Evolutionary conservation across 2,888 invertebrate genomes (phyloP).

Genomic region (Fabriciana adippe): DNA sequence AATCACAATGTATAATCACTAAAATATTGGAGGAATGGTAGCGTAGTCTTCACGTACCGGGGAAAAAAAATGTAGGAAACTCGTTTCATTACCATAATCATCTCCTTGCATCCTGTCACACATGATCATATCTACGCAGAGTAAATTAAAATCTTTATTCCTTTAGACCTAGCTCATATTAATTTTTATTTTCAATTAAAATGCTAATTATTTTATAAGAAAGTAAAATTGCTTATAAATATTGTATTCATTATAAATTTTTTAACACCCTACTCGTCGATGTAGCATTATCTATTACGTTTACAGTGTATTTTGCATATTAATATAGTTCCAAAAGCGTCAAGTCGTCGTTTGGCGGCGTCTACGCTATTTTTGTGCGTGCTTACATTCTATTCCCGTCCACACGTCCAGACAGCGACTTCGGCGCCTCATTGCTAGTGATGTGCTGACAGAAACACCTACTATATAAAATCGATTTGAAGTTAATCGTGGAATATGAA

Average conservation of each 20-base stretch:
- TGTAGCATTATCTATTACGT: neutral
- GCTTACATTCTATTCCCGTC: slow-evolving; percentile 44
- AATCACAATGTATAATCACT: too few relatives aligned
- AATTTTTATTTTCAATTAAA: slow-evolving; percentile 10
- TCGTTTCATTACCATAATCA: slow-evolving; percentile 23
- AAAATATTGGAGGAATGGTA: slow-evolving; percentile 3
- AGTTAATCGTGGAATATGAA: neutral
- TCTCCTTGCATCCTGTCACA: slow-evolving; percentile 28
- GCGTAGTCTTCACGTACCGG: slow-evolving; percentile 7
- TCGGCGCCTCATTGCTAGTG: slow-evolving; percentile 40
- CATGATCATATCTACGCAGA: slow-evolving; percentile 17
- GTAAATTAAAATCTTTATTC: slow-evolving; percentile 30
- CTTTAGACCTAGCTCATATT: slow-evolving; percentile 1
- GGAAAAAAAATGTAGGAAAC: slow-evolving; percentile 16
- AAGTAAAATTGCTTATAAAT: neutral
- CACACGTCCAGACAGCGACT: slow-evolving; percentile 47
- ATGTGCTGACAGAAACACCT: slow-evolving; percentile 16
- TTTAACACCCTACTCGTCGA: neutral
- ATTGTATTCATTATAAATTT: neutral
- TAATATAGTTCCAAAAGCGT: slow-evolving; percentile 48
- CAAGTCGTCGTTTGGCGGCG: slow-evolving; percentile 42
- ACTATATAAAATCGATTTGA: neutral
- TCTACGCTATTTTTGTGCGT: slow-evolving; percentile 48
- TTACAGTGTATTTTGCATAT: slow-evolving; percentile 42
- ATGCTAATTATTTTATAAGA: neutral